Conservation (phyloP, 2,797 vertebrate genomes). For the Chaetophractus vellerosus region DNA sequence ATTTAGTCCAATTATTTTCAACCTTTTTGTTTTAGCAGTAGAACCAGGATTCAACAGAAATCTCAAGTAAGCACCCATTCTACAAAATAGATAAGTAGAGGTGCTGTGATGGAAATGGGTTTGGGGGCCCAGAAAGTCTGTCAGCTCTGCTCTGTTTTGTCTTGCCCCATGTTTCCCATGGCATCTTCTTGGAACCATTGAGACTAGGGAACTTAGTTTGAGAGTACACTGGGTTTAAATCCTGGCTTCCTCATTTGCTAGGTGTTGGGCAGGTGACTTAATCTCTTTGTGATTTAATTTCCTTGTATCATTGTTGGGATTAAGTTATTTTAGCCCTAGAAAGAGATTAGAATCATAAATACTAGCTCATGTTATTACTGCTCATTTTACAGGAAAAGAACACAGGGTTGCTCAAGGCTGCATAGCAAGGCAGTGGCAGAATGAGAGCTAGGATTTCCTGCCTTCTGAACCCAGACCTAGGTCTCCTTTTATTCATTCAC, state of each 20-base stretch:
- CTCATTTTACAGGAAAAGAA: not conserved
- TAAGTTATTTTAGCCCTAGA: constrained; percentile 23
- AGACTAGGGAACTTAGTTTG: no score
- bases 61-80: not conserved
- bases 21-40: constrained; percentile 19
- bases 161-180: not conserved
- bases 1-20: constrained; percentile 1
- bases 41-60: constrained; percentile 19
- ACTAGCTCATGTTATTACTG: not conserved
- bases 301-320: not conserved
- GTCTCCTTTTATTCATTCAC: not conserved
- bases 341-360: not conserved
- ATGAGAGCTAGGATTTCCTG: not conserved
- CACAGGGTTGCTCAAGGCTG: not conserved
- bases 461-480: not conserved
- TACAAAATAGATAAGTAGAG: not conserved
- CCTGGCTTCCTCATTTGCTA: not conserved
- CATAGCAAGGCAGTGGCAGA: not conserved
- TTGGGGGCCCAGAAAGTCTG: not conserved
- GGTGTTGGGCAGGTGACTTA: not conserved
- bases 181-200: not conserved
- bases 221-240: not conserved
- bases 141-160: not conserved
- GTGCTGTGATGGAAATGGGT: not conserved
- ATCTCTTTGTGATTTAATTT: not conserved